Conservation (phyloP, 2,113 vertebrate species). For the Nymphicus hollandicus region DNA sequence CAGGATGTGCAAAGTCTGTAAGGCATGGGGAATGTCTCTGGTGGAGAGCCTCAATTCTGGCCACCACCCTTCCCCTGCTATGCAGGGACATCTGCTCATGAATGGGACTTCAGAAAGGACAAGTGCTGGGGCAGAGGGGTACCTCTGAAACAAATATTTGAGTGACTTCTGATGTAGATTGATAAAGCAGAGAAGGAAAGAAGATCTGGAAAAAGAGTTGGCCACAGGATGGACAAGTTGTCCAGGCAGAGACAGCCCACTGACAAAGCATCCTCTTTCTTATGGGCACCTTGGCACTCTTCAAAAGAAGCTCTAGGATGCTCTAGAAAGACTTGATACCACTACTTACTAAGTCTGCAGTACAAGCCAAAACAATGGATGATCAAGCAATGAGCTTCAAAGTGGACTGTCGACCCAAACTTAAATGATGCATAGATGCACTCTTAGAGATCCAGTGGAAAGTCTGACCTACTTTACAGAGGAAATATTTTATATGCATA, state of each 20-base stretch:
- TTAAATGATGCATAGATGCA: neutral
- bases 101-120: neutral
- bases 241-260: neutral
- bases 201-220: neutral
- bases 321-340: neutral
- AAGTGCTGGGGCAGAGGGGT: neutral
- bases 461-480: neutral
- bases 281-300: neutral
- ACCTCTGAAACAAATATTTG: neutral
- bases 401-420: neutral
- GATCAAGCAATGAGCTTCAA: neutral
- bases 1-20: accelerated
- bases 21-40: neutral
- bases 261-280: neutral
- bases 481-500: neutral
- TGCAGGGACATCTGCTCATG: accelerated
- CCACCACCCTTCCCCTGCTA: neutral
- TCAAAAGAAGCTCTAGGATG: neutral
- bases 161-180: neutral
- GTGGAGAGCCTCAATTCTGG: neutral
- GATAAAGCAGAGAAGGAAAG: neutral
- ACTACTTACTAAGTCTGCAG: neutral
- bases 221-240: neutral
- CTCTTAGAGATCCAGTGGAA: neutral
- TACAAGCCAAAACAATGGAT: neutral